Evolutionary conservation across 1,140 invertebrate species (phyloP), one percentile per base, ranked within the genome.

Genomic region (Brachionus koreanus): DNA sequence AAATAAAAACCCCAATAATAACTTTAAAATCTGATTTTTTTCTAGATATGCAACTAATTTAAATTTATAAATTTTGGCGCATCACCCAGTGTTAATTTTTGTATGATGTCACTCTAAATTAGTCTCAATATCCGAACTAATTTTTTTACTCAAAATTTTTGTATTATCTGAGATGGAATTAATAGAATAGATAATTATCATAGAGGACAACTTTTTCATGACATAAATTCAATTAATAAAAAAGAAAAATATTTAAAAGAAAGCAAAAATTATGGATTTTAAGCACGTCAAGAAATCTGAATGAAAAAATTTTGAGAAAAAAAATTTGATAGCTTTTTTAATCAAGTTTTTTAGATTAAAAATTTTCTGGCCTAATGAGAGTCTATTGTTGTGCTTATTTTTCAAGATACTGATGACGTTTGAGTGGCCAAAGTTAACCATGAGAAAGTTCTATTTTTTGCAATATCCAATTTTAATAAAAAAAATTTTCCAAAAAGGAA

Each of bases 221-320:
- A 69, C 37, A 16, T 33, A 69, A 69, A 69, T 69, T 69, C 35
- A 42, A 69, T 69, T 69, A 69, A 69, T 39, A 69, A 19, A 16
- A 9, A 69, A 69, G 65, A 69, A 69, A 69, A 65, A n/a, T 37
- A 19, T 39, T 39, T 16, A 67, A 16, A 57, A 16, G 33, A 67
- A 67, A 35, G 16, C 16, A 69, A 39, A 69, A 37, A 16, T 16
- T 39, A 37, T 7, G 39, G 33, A 13, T 69, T 69, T 69, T 7
- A 69, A 19, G 13, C 65, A 69, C 65, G 65, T n/a, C 9, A 69
- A 39, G 35, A 69, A 69, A 12, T 69, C 10, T 67, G 12, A 35
- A 23, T 65, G 12, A 12, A n/a, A 65, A 6, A 0, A 33, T 23
- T 63, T n/a, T 16, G 9, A 25, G 23, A 13, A 19, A 61, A 25